Evolutionary conservation across 1,140 invertebrate genomes (phyloP), one percentile per base, ranked within the genome.

Genomic region (Drosophila eugracilis): DNA sequence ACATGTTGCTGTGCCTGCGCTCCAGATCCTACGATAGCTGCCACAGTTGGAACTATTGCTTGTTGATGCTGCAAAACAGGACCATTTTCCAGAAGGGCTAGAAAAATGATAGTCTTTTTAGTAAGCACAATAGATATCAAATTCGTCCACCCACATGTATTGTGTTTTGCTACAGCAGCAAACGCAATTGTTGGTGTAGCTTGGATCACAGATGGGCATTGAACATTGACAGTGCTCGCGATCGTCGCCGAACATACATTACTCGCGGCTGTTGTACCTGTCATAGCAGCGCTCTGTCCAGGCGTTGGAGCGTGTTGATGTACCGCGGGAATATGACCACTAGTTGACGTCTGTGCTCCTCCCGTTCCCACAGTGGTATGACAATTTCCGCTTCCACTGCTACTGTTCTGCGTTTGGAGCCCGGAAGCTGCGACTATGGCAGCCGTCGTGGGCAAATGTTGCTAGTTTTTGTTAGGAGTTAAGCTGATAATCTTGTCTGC

Each of bases 151-250:
- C n/a, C 89, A 91, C 91, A 91, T 91, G 91, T 84, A 55, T 90
- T 92, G 57, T 92, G 84, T 78, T 92, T 92, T 49, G 91, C 91
- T 50, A 92, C 91, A 48, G 91, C 91, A 55, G 91, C 79, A 91
- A 92, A 92, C 79, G 91, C 91, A 89, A 92, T 91, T 71, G 90
- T 83, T 81, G 91, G 83, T 74, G 79, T 84, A 54, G 91, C 75
- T 90, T 90, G 90, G 77, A 91, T 91, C 83, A 91, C 90, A 91
- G 90, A 86, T 86, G 81, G 86, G 72, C 86, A 86, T 79, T 91
- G 90, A 84, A 91, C 79, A 75, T 77, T 89, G 49, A 69, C 77
- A 67, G 32, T 89, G 42, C 48, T 81, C 48, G 57, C 69, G 45
- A 48, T 36, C 5, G 62, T 36, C 28, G 67, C 48, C 22, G 48